Evolutionary conservation across 2,797 vertebrate species (phyloP), one percentile per base, ranked within the genome.

Genomic region (Streptopelia turtur): DNA sequence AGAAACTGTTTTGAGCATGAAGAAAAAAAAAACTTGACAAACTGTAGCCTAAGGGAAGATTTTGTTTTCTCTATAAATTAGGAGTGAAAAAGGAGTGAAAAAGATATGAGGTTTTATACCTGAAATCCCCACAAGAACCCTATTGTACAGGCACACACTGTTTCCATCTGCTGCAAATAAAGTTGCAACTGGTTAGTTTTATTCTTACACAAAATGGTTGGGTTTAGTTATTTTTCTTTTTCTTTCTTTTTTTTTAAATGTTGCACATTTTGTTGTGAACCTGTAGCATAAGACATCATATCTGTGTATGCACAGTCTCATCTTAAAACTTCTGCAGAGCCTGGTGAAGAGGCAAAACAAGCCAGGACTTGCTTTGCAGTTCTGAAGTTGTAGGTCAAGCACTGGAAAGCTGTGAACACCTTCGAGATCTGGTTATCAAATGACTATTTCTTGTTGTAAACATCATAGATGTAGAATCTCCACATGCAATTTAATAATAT

Each of bases 311-410:
- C 56, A 63, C 5, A 57, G 77, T 70, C 63, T 94, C 89, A 74
- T 90, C 82, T 90, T 69, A 87, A 96, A 89, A 28, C 50, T 83
- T 96, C 85, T 75, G 75, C 64, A 65, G 86, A 90, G 91, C 56
- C 94, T 84, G 90, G 59, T 81, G 63, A 94, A 93, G 76, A 86
- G 90, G 60, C 61, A 94, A 95, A 97, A 86, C 98, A 97, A 97
- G 97, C 95, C 70, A 86, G 88, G 93, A 90, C 97, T 96, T 94
- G 97, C 97, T 95, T 92, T 94, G 83, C 91, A 89, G 72, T 95
- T 97, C 92, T 97, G 95, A 95, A 93, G 76, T 66, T 97, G 91
- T 95, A 97, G 85, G 96, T 98, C 96, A 97, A 94, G 90, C 80
- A 84, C 90, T 17, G 11, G 79, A 87, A 95, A 94, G 31, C 71